phyloP scores from a whole-genome alignment of 2,797 vertebrate genomes.

The Clarias pachynema region DNA sequence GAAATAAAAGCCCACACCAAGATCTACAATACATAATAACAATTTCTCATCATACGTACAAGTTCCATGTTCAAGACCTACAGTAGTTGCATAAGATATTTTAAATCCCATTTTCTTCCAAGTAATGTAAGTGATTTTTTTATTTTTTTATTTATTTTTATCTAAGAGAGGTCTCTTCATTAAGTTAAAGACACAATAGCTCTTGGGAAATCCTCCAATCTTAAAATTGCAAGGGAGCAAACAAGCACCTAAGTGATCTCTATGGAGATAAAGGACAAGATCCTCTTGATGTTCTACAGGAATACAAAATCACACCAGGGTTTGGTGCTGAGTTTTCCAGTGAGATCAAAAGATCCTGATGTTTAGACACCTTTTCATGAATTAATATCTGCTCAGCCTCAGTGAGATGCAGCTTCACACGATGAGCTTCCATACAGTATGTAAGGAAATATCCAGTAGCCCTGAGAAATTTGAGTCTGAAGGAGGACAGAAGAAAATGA shows the following conservation, averaged over 20 bases:
- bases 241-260: background rate
- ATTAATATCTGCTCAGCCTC: background rate
- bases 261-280: background rate
- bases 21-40: background rate
- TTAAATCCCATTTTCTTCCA: background rate
- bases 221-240: background rate
- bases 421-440: background rate
- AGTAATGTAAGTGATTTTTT: too few species aligned
- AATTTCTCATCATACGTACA: background rate
- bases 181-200: background rate
- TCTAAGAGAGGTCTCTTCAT: background rate
- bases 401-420: background rate
- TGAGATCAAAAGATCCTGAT: background rate
- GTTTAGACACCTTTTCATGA: background rate
- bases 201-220: background rate
- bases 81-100: background rate
- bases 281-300: background rate
- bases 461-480: background rate
- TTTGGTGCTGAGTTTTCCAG: background rate
- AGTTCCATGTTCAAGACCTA: background rate
- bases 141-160: too few species aligned
- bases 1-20: background rate
- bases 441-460: background rate
- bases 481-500: background rate
- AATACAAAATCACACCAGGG: background rate